These are phyloP conservation scores for Acanthococcus lagerstroemiae DNA, from an alignment of 2,888 invertebrate genomes.

Conservation along the genomic window DNA sequence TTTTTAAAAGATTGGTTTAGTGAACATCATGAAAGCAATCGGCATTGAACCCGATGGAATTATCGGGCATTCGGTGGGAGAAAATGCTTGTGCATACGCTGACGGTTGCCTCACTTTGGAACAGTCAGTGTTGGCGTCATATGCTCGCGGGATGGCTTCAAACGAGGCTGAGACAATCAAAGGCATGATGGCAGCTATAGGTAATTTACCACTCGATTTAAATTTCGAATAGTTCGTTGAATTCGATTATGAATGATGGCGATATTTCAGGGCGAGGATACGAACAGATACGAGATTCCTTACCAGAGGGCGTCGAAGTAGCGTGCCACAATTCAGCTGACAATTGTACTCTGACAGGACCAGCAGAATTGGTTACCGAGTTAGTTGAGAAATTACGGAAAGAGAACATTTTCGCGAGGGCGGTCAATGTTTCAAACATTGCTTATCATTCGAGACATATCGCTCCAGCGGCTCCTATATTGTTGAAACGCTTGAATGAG, in stretches of 20 bases:
- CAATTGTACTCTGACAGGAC: conserved; percentile 70
- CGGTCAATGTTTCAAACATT: conserved; percentile 39
- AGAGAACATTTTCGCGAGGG: conserved; percentile 37
- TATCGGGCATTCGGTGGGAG: conserved; percentile 59
- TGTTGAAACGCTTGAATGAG: conserved; percentile 43
- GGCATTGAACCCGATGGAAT: conserved; percentile 62
- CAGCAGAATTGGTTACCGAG: conserved; percentile 49
- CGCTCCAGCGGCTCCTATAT: conserved; percentile 44
- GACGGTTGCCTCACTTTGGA: conserved; percentile 53
- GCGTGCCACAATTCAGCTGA: conserved; percentile 72
- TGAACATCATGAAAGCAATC: conserved; percentile 52
- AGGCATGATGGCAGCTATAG: conserved; percentile 50
- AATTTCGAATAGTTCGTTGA: too few relatives aligned
- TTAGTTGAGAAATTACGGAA: conserved; percentile 49
- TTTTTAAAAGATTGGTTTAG: conserved; percentile 48
- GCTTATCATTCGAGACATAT: conserved; percentile 40
- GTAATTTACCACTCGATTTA: too few relatives aligned
- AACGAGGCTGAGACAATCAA: conserved; percentile 41
- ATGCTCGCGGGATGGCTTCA: conserved; percentile 47
- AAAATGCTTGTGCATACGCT: conserved; percentile 55
- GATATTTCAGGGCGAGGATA: conserved; percentile 37
- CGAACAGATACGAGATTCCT: conserved; percentile 35
- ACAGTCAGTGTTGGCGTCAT: conserved; percentile 52
- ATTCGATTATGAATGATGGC: neutral
- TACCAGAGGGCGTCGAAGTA: conserved; percentile 53